Percentiles rank a stretch among this genome's conserved stretches.
phyloP scores from a whole-genome alignment of 1,140 invertebrate species.

The Stratiolaelaps scimitus region DNA sequence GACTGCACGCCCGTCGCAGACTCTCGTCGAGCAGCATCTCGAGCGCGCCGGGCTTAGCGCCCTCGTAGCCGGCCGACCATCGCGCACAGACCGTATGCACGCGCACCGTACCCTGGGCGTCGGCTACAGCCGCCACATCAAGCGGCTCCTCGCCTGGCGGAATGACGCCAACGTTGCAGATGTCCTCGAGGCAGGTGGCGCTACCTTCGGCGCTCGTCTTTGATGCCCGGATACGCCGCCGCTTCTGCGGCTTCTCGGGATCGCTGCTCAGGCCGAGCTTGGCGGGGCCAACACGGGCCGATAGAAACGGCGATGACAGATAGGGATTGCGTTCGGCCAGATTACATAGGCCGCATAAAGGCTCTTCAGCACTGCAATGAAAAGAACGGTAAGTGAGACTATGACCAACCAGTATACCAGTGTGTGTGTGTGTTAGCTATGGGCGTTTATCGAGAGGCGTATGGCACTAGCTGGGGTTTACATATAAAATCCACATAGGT shows the following conservation, averaged over 20 bases:
- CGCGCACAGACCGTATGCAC: slow-evolving; percentile 10
- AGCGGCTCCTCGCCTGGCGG: slow-evolving; percentile 19
- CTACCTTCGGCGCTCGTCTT: slow-evolving; percentile 23
- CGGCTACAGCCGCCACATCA: slow-evolving; percentile 25
- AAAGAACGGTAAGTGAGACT: neutral
- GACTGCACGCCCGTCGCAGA: slow-evolving; percentile 21
- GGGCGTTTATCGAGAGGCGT: too few species aligned
- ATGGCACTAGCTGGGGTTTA: too few species aligned
- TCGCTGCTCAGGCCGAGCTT: slow-evolving; percentile 8
- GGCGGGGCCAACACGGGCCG: slow-evolving; percentile 10
- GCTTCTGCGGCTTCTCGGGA: slow-evolving; percentile 27
- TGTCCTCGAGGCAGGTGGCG: slow-evolving; percentile 24
- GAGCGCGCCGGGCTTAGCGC: neutral
- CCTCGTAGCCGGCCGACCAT: slow-evolving; percentile 17
- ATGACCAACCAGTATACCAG: neutral
- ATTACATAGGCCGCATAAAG: slow-evolving; percentile 19
- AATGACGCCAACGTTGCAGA: slow-evolving; percentile 23
- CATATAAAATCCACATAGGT: too few species aligned
- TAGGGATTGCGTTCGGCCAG: slow-evolving; percentile 27
- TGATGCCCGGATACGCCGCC: slow-evolving; percentile 22
- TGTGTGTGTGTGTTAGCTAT: too few species aligned
- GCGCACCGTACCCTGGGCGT: neutral
- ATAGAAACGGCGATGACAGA: slow-evolving; percentile 22
- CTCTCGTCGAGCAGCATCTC: slow-evolving; percentile 23
- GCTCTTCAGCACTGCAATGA: neutral